phyloP scores from a whole-genome alignment of 2,888 invertebrate genomes.

The Odontocolon sp. region DNA sequence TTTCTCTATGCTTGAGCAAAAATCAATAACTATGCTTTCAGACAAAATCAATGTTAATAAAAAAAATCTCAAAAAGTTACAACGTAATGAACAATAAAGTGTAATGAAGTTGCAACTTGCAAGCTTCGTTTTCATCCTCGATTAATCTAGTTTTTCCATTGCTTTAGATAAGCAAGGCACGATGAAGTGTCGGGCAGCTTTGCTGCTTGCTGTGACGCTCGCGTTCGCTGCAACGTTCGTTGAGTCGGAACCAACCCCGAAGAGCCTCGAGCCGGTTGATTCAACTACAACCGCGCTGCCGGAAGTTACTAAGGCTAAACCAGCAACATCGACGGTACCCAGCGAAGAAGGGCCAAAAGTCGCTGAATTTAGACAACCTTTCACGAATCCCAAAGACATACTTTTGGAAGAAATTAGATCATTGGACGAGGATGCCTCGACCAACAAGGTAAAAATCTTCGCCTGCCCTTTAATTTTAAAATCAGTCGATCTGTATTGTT shows the following conservation, averaged over 20 bases:
- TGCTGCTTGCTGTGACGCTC: conserved; percentile 54
- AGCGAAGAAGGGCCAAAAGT: conserved; percentile 15
- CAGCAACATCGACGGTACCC: background rate
- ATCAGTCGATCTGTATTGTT: no score
- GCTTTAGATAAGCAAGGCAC: conserved; percentile 49
- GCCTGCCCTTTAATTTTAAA: no score
- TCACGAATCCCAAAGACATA: conserved; percentile 69
- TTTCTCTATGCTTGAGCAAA: no score
- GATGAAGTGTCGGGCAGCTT: conserved; percentile 61
- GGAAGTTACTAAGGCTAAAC: background rate
- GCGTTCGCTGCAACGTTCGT: conserved; percentile 33
- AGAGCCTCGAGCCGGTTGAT: background rate
- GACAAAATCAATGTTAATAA: no score
- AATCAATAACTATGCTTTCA: no score
- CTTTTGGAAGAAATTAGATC: conserved; percentile 73
- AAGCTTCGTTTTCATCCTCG: background rate
- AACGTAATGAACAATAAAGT: no score
- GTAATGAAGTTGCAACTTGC: no score
- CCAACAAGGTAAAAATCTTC: conserved; percentile 65
- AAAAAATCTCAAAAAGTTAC: no score
- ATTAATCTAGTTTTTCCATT: conserved; percentile 4
- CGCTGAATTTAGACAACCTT: conserved; percentile 55
- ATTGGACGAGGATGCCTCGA: conserved; percentile 68
- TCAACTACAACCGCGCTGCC: background rate
- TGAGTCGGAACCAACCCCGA: background rate